These are phyloP conservation scores for Nymphalis urticae DNA, from an alignment of 2,888 invertebrate species.

Conservation along the genomic window DNA sequence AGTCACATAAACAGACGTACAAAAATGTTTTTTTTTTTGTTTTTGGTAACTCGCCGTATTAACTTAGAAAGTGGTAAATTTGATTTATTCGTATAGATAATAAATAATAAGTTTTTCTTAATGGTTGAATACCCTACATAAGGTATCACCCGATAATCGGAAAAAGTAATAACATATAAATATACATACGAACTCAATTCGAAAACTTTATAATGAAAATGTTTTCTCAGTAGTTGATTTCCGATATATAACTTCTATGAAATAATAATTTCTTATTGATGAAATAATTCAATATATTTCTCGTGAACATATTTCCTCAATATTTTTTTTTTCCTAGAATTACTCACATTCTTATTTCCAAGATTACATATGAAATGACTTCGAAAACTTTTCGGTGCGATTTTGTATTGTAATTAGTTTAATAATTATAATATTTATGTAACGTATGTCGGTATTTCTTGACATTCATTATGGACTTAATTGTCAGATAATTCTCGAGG, in stretches of 20 bases:
- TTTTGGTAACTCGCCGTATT: no score
- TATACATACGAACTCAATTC: background rate
- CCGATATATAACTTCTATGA: background rate
- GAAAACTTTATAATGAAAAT: background rate
- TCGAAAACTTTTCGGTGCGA: slow-evolving; percentile 35
- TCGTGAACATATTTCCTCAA: background rate
- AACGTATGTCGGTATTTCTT: slow-evolving; percentile 34
- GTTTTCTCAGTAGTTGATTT: background rate
- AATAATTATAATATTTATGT: slow-evolving; percentile 45
- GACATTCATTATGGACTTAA: slow-evolving; percentile 39
- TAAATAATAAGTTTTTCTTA: no score
- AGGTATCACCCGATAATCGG: background rate
- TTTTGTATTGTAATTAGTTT: slow-evolving; percentile 45
- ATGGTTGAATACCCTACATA: no score
- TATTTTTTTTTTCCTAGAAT: slow-evolving; percentile 24
- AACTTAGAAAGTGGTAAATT: no score
- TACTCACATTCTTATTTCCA: slow-evolving; percentile 20
- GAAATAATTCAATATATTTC: background rate
- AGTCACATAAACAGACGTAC: no score
- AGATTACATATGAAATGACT: slow-evolving; percentile 28
- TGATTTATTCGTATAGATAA: no score
- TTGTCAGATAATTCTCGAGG: slow-evolving; percentile 42
- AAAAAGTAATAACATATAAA: background rate
- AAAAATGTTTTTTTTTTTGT: no score
- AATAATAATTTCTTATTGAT: background rate